Percentiles rank a stretch among this genome's conserved stretches.
phyloP scores from a whole-genome alignment of 2,797 vertebrate species.

The Malacoctenus gilli region DNA sequence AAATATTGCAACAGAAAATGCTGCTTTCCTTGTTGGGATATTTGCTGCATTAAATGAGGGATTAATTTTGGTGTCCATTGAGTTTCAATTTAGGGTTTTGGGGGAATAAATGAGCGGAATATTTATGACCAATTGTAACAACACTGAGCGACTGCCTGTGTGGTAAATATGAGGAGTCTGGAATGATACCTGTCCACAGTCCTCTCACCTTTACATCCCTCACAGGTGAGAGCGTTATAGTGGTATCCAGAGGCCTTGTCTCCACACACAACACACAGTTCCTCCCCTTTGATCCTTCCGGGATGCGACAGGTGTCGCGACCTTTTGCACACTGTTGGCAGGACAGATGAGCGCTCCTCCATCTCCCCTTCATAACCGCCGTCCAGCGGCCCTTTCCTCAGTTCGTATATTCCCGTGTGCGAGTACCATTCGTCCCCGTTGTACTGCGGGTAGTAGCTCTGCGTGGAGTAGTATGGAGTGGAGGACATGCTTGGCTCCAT shows the following conservation, averaged over 20 bases:
- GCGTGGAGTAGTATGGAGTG: constrained; percentile 88
- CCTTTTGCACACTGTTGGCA: constrained; percentile 85
- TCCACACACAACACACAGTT: constrained; percentile 96
- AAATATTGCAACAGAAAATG: too few species aligned
- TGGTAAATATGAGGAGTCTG: too few species aligned
- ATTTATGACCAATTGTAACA: too few species aligned
- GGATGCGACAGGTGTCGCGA: constrained; percentile 80
- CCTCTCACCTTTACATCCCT: constrained; percentile 95
- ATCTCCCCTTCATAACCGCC: constrained; percentile 83
- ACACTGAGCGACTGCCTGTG: too few species aligned
- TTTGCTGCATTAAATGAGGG: too few species aligned
- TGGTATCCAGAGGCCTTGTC: constrained; percentile 99
- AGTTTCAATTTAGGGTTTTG: too few species aligned
- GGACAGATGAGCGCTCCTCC: constrained; percentile 76
- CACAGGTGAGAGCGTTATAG: constrained; percentile 97
- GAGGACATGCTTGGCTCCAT: constrained; percentile 87
- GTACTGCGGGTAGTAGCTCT: constrained; percentile 90
- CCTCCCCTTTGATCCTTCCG: constrained; percentile 91
- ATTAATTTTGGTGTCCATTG: too few species aligned
- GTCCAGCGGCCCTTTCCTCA: constrained; percentile 88
- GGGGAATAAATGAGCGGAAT: too few species aligned
- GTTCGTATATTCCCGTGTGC: constrained; percentile 86
- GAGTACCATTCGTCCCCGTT: constrained; percentile 91
- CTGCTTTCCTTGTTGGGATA: too few species aligned
- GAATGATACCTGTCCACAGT: too few species aligned